These are phyloP conservation scores for Lordiphosa andalusiaca DNA, from an alignment of 2,888 invertebrate species.

Conservation along the genomic window DNA sequence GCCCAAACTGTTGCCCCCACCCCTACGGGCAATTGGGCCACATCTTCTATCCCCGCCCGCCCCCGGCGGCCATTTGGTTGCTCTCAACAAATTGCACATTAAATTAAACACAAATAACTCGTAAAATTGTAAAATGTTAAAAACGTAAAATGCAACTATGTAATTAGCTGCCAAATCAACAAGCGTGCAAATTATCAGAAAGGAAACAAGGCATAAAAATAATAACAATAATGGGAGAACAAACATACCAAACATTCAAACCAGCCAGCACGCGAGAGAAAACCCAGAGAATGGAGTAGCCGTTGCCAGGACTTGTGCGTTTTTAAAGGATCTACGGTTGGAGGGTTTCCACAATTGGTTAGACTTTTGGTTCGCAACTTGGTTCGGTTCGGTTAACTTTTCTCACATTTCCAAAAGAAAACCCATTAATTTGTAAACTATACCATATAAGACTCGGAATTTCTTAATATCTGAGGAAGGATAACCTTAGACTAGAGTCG, in stretches of 20 bases:
- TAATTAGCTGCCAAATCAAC: conserved; percentile 67
- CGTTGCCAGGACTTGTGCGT: too few species aligned
- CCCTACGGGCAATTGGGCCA: background rate
- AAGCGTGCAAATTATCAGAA: conserved; percentile 49
- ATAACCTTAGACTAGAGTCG: too few species aligned
- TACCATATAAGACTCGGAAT: too few species aligned
- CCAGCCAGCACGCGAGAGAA: background rate
- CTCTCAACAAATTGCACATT: conserved; percentile 63
- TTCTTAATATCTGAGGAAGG: too few species aligned
- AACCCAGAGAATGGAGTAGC: too few species aligned
- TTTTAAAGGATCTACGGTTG: too few species aligned
- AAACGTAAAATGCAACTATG: conserved; percentile 54
- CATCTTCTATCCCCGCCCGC: conserved; percentile 13
- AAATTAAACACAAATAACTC: conserved; percentile 70
- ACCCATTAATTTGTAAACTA: too few species aligned
- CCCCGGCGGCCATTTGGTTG: conserved; percentile 42
- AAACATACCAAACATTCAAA: conserved; percentile 12
- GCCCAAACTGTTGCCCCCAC: conserved; percentile 22
- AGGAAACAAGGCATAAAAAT: conserved; percentile 27
- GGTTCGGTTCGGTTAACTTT: too few species aligned
- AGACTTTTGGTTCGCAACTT: too few species aligned
- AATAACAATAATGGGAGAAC: conserved; percentile 9
- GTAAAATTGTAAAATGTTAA: conserved; percentile 46
- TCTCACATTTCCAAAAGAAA: too few species aligned
- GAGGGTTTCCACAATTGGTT: too few species aligned